phyloP scores from a whole-genome alignment of 2,113 vertebrate species.

The Empidonax traillii region DNA sequence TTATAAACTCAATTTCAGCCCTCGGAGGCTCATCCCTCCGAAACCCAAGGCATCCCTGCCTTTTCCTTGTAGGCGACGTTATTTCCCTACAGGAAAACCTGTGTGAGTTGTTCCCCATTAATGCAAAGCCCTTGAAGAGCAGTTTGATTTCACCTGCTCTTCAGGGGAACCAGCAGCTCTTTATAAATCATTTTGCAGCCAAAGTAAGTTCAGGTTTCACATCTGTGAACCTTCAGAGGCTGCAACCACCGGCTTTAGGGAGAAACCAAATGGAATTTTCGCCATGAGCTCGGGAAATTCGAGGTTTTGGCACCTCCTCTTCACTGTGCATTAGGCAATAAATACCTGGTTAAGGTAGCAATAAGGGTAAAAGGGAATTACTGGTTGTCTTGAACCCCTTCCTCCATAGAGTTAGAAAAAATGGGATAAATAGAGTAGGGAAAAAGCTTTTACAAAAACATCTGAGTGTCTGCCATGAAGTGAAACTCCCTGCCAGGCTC shows the following conservation, averaged over 20 bases:
- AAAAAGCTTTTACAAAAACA: neutral
- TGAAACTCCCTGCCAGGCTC: neutral
- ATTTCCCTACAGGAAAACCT: conserved; percentile 15
- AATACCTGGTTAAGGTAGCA: neutral
- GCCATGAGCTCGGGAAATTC: neutral
- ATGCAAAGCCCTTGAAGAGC: neutral
- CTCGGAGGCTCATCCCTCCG: neutral
- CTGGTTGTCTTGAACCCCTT: neutral
- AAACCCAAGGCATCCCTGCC: neutral
- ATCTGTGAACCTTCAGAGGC: neutral
- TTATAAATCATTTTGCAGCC: neutral
- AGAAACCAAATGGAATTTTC: neutral
- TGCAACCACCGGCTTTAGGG: neutral
- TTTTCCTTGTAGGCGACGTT: neutral
- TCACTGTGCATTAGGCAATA: neutral
- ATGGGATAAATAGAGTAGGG: neutral
- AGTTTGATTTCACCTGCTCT: neutral
- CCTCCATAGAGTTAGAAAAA: neutral
- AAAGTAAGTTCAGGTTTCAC: neutral
- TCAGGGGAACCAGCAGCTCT: neutral
- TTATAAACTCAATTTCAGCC: neutral
- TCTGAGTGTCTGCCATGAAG: neutral
- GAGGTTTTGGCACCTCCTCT: neutral
- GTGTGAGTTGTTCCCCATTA: neutral
- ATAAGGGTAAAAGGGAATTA: neutral